Base-by-base conservation (phyloP, 2,113 vertebrate genomes). In the Motacilla tschutschensis region DNA sequence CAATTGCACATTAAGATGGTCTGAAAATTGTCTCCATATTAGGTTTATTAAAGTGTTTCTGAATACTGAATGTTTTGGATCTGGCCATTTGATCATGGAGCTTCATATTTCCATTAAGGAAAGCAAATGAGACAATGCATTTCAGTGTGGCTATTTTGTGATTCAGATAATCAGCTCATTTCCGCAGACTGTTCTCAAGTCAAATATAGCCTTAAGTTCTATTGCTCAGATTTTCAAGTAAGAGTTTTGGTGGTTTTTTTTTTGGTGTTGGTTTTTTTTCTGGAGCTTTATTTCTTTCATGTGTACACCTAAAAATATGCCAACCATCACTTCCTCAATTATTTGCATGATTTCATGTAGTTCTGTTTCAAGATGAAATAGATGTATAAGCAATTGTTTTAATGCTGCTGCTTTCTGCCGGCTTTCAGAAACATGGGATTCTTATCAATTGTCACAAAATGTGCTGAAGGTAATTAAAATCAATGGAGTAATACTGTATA, bases 151-250 rank as follows among this genome's bases (percentile, higher is more conserved):
- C 25, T 87, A 33, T 83, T 90, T 71, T 12, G 6, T 57, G 79
- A 85, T 83, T 89, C 72, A 77, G 51, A 71, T 71, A 57, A 89
- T 38, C 82, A 74, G 20, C 65, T 89, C 69, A 77, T 85, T 87
- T 92, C 36, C 64, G 70, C 48, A 71, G 57, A 85, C 28, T 86
- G 13, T 72, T 91, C 55, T 60, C 53, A 60, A 77, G 65, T 82
- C 60, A 94, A 89, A 87, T 46, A 60, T 6, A 70, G 41, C 75
- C 36, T 66, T 48, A 53, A 74, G 78, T 57, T 91, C 46, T 35
- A 38, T 51, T 84, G 43, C 43, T 84, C 21, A 66, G 43, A 38
- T 84, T 91, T 86, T 84, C 31, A 79, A 67, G 41, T 28, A 51
- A 47, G 38, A 50, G 5, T 77, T 6, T 33, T 55, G 13, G 4